phyloP scores from a whole-genome alignment of 1,140 invertebrate species.

The Pseudachorutes palmiensis region DNA sequence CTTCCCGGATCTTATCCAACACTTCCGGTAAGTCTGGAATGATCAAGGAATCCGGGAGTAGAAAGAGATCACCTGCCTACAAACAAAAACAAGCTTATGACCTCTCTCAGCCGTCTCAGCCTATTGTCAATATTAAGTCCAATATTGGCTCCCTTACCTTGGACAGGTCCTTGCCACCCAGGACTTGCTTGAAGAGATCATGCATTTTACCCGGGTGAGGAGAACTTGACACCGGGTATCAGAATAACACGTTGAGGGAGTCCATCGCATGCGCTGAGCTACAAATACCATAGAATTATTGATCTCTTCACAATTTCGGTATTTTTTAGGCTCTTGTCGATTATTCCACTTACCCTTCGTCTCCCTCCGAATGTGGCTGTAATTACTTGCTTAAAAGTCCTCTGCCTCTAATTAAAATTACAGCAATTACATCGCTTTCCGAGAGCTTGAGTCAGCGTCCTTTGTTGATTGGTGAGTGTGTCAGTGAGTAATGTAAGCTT shows the following conservation, averaged over 20 bases:
- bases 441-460: too few relatives aligned
- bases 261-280: background rate
- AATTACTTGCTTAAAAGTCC: too few relatives aligned
- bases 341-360: too few relatives aligned
- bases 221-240: too few relatives aligned
- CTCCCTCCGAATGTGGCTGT: too few relatives aligned
- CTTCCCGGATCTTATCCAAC: conserved; percentile 61
- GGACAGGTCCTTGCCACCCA: conserved; percentile 75
- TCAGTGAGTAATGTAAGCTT: too few relatives aligned
- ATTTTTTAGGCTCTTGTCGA: background rate
- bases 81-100: conserved; percentile 23
- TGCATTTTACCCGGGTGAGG: conserved; percentile 54
- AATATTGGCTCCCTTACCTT: conserved; percentile 44
- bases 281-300: conserved; percentile 11
- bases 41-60: conserved; percentile 72
- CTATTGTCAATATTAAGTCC: background rate
- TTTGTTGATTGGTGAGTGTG: too few relatives aligned
- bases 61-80: conserved; percentile 79
- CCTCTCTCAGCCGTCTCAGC: background rate
- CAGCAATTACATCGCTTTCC: too few relatives aligned
- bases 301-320: background rate
- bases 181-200: conserved; percentile 75
- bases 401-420: too few relatives aligned
- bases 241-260: too few relatives aligned
- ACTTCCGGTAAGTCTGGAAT: conserved; percentile 76